Base-by-base conservation (phyloP, 2,797 vertebrate species). In the Apogon hyalosoma region DNA sequence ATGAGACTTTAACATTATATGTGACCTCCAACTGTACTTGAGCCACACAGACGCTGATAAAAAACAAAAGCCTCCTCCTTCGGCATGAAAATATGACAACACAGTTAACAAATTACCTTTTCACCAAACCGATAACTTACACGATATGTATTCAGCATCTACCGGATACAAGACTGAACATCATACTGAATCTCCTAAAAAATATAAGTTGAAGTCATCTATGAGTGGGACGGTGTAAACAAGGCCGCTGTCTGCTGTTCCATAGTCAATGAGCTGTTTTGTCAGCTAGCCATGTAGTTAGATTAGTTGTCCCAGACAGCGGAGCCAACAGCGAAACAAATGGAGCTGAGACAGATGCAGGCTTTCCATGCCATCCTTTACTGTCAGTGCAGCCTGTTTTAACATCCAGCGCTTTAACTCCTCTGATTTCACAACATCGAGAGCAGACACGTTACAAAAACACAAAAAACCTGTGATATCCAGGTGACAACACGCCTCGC, bases 291-390 rank as follows among this genome's bases (percentile, higher is more conserved):
- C 84, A 83, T 69, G 80, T 68, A 59, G 79, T 80, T 69, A 89
- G 90, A 91, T 91, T 78, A 90, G 83, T 83, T 83, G 84, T 85
- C 79, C 79, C 84, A 80, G 56, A 80, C 80, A 55, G 48, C 40
- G 79, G 66, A 81, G 88, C 88, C 87, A 81, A 77, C 86, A 81
- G 82, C 51, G 77, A 87, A 86, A 89, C 82, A 87, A 92, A 90
- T 84, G 79, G 77, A 88, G 87, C 80, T 57, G 73, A 85, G 87
- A 87, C 85, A 90, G 83, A 88, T 82, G 86, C 74, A 2, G 70
- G 81, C 76, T 28, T 54, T 79, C 54, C 0, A 42, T 28, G 74
- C 73, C 80, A 90, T 90, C 74, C 70, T 72, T 92, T 87, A 90
- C 69, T 80, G 82, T 85, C 85, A 73, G 31, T 4, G 10, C 55